Evolutionary conservation across 2,113 vertebrate genomes (phyloP).

Genomic region (Psammodynastes pulverulentus): DNA sequence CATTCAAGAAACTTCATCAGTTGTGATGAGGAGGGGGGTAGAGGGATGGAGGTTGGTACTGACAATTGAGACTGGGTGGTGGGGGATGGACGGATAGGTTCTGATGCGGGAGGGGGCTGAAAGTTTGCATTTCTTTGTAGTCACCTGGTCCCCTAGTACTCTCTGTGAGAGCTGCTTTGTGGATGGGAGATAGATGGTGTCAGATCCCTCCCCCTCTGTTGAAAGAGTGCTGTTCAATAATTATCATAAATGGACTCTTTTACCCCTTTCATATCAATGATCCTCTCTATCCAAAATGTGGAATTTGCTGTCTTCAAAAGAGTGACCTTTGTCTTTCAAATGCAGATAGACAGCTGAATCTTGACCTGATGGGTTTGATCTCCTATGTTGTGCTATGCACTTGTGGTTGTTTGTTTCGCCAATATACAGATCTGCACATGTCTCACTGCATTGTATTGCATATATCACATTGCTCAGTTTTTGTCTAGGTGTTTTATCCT

Average conservation of each 20-base stretch:
- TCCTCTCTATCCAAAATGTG: neutral
- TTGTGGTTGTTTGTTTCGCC: neutral
- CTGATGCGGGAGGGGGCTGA: no score
- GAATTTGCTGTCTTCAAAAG: neutral
- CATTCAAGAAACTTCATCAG: neutral
- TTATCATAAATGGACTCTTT: neutral
- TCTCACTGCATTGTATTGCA: neutral
- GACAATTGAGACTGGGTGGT: no score
- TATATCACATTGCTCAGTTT: neutral
- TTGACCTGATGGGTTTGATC: neutral
- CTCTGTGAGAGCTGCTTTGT: neutral
- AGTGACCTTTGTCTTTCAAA: neutral
- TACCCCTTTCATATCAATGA: neutral
- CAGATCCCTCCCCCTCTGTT: neutral
- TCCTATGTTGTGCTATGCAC: neutral
- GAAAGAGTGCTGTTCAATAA: neutral
- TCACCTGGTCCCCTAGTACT: neutral
- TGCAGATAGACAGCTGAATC: neutral
- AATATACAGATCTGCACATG: neutral
- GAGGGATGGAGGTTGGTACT: neutral
- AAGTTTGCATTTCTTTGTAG: neutral
- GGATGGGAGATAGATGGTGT: neutral
- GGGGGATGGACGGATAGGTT: neutral
- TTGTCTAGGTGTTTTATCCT: neutral
- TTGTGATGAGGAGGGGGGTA: neutral